phyloP scores from a whole-genome alignment of 2,113 vertebrate genomes.

The Theropithecus gelada region DNA sequence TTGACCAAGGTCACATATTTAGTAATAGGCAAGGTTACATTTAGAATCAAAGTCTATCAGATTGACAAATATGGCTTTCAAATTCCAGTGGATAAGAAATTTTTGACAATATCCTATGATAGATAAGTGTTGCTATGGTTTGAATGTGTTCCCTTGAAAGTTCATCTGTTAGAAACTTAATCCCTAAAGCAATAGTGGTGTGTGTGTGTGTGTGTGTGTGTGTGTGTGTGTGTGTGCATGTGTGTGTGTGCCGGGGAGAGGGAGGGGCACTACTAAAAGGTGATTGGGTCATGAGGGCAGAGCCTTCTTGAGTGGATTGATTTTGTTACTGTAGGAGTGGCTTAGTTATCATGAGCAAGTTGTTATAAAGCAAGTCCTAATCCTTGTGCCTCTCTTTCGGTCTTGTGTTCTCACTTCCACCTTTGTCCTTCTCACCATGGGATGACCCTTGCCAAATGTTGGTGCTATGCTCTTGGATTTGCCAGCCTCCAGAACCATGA shows the following conservation, averaged over 20 bases:
- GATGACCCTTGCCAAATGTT: neutral
- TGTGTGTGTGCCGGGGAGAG: rapidly evolving
- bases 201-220: no score
- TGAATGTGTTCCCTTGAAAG: neutral
- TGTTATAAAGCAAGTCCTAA: neutral
- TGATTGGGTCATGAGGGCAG: neutral
- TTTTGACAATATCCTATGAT: neutral
- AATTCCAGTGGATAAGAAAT: neutral
- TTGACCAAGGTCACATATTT: neutral
- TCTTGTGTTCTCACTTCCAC: neutral
- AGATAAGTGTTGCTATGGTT: neutral
- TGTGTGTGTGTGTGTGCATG: no score
- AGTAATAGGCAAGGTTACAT: neutral
- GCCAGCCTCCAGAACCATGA: neutral
- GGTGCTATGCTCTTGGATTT: neutral
- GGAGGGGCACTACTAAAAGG: neutral
- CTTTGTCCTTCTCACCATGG: neutral
- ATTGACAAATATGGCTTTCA: neutral
- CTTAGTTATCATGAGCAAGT: neutral
- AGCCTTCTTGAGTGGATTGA: neutral
- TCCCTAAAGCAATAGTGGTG: neutral
- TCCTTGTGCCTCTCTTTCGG: neutral
- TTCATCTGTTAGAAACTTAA: neutral
- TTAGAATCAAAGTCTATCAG: neutral
- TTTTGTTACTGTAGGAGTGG: neutral